Evolutionary conservation across 2,888 invertebrate species (phyloP), one percentile per base, ranked within the genome.

Genomic region (Eupithecia exiguata): DNA sequence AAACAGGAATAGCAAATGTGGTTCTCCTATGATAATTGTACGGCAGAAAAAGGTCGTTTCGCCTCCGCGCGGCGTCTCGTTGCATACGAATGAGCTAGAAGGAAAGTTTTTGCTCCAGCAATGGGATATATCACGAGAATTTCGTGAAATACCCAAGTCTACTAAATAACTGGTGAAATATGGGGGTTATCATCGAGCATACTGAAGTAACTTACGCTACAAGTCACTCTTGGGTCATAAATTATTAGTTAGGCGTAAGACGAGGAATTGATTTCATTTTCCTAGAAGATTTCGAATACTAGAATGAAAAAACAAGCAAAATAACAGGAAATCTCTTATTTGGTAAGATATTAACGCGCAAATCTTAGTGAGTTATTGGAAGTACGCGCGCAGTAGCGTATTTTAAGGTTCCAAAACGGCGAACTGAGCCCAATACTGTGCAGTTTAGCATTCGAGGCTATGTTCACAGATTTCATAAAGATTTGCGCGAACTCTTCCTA

Each of bases 31-130:
- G 70, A 65, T 74, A 74, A 74, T 71, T n/a, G 70, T 49, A 73
- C 30, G 38, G 16, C 63, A 71, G 63, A 70, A 68, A 74, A 74
- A 74, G 74, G 74, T 68, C 63, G 68, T 70, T 70, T 53, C 70
- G 58, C 53, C 40, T 68, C 35, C 36, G 63, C 63, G 46, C 40
- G 68, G 66, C 53, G 25, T 62, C 70, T 67, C 36, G 67, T 70
- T 68, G 70, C 68, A 74, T 74, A 74, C 74, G 35, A 74, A 74
- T 74, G 74, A 74, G 68, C 46, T n/a, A 25, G 71, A 38, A 68
- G n/a, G 30, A 43, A 40, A 35, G 71, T 43, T 43, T 69, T 67
- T 61, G 67, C 58, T 69, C 53, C 40, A 58, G 35, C 58, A 18
- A 65, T 40, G 16, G 16, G 49, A 69, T 53, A 62, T 70, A 63